Evolutionary conservation across 2,888 invertebrate species (phyloP), one percentile per base, ranked within the genome.

Genomic region (Clivina fossor): DNA sequence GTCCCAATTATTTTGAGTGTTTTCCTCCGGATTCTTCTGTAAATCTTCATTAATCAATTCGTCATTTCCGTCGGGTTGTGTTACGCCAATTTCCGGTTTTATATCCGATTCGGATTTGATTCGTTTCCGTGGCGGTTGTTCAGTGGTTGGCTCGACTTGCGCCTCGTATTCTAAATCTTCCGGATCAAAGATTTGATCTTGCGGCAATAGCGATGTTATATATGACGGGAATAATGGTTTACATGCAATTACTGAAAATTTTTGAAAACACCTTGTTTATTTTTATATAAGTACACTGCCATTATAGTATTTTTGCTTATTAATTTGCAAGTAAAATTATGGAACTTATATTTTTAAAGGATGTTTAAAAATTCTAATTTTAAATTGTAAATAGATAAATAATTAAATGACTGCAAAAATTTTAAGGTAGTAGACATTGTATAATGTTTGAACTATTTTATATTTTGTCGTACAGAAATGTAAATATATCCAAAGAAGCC

Each of bases 111-210:
- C 67, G 9, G 63, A 60, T 53, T 67, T 66, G 11, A 66, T 60
- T 56, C 68, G 62, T 61, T 68, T 67, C 59, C 70, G 68, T 32
- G 71, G 68, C 59, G 65, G 74, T 69, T 67, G 67, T 55, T 65
- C 64, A 56, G 61, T 60, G n/a, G n/a, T n/a, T 28, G 62, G 59
- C 59, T 66, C 79, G 50, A 82, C 83, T 71, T 83, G 80, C 63
- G 84, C 84, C 69, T 86, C 85, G 66, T 86, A 85, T 67, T 87
- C 86, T 58, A 87, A 73, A 68, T 91, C 90, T 69, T 93, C 93
- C 67, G 90, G 87, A 68, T 95, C 94, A 72, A 94, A 92, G 28
- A 96, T 90, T 78, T 96, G 94, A 76, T 97, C 96, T 63, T 90
- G 90, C 1, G 95, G 95, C 65, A 95, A 75, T 19, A 96, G 77